These are phyloP conservation scores for Ichneumon xanthorius DNA, from an alignment of 2,888 invertebrate genomes.

Conservation along the genomic window DNA sequence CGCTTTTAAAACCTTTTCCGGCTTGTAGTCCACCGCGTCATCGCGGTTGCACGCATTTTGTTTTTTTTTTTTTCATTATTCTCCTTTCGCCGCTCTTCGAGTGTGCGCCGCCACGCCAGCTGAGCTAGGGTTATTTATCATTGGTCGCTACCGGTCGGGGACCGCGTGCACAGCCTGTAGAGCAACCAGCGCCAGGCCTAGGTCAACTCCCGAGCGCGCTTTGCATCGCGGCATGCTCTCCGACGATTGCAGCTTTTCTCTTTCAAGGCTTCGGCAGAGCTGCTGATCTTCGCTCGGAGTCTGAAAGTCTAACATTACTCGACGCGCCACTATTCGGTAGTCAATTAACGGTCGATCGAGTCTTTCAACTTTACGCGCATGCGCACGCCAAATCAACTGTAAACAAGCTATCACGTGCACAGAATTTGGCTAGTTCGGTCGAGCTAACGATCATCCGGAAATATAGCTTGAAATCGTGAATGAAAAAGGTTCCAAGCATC, in stretches of 20 bases:
- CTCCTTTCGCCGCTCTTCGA: conserved; percentile 4
- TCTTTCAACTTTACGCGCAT: conserved; percentile 37
- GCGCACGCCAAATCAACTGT: conserved; percentile 48
- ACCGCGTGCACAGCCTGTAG: conserved; percentile 58
- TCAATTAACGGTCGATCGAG: conserved; percentile 65
- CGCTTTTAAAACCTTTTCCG: conserved; percentile 1
- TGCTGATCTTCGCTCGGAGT: conserved; percentile 38
- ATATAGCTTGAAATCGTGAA: not conserved
- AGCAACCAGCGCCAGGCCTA: conserved; percentile 61
- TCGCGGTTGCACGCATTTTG: not conserved
- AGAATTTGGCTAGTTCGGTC: not conserved
- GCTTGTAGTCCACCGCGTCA: conserved; percentile 5
- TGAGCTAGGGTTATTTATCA: conserved; percentile 64
- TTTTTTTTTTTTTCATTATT: not conserved
- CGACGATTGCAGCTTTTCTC: conserved; percentile 54
- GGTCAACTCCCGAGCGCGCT: conserved; percentile 60
- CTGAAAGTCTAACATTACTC: conserved; percentile 35
- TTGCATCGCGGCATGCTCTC: conserved; percentile 51
- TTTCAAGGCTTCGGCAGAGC: conserved; percentile 49
- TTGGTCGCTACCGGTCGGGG: conserved; percentile 62
- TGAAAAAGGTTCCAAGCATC: not conserved
- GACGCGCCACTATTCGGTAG: not conserved
- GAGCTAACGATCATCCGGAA: not conserved
- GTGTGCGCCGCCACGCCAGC: conserved; percentile 18
- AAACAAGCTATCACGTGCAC: conserved; percentile 18